phyloP scores from a whole-genome alignment of 1,140 invertebrate species.

The Heliconius nattereri region DNA sequence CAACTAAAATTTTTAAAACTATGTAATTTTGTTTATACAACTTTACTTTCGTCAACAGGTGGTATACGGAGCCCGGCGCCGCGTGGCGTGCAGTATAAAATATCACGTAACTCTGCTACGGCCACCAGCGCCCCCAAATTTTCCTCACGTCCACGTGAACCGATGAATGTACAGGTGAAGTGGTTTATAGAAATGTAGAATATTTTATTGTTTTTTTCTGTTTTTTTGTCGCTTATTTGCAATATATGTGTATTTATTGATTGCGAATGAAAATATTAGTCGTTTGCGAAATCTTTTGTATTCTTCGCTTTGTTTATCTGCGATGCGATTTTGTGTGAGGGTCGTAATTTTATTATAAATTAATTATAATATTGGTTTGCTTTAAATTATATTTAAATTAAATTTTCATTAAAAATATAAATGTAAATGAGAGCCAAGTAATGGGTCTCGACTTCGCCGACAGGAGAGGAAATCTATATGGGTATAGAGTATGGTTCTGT shows the following conservation, averaged over 20 bases:
- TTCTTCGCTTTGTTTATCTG: background rate
- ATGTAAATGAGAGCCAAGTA: too few species aligned
- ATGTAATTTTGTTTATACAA: background rate
- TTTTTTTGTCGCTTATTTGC: background rate
- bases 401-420: too few species aligned
- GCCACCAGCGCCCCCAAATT: background rate
- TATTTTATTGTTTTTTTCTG: background rate
- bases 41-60: background rate
- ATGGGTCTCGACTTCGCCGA: too few species aligned
- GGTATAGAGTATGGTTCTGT: too few species aligned
- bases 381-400: too few species aligned
- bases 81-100: background rate
- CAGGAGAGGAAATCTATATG: too few species aligned
- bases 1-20: background rate
- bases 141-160: constrained; percentile 13
- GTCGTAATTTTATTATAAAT: background rate
- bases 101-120: background rate
- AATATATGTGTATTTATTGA: background rate
- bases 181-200: background rate
- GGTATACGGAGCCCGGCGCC: background rate
- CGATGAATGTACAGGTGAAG: constrained; percentile 37
- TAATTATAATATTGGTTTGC: too few species aligned
- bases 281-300: background rate
- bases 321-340: background rate
- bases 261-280: constrained; percentile 1